Base-by-base conservation (phyloP, 2,113 vertebrate genomes). In the Orientallactaga bullata region DNA sequence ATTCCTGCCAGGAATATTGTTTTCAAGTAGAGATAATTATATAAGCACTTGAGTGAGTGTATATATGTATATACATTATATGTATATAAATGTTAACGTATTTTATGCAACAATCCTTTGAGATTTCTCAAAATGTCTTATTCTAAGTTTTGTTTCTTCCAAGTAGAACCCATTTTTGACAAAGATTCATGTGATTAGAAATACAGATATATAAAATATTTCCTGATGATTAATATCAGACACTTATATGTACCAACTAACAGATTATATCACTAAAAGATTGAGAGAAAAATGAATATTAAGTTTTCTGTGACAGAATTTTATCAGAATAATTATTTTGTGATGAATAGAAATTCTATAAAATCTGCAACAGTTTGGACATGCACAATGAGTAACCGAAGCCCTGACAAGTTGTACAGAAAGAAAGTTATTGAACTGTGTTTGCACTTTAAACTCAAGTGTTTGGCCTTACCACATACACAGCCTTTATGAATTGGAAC, bases 21-120 rank as follows among this genome's bases (percentile, higher is more conserved):
- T 88, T 96, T 93, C 24, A 82, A 37, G 60, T 82, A 37, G 85
- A 93, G 68, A 65, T 91, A 81, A 87, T 89, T 94, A 42, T 89
- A 4, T 80, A 73, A 95, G 30, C 26, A 81, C 35, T 71, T 78
- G 39, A 77, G 39, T 85, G 39, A 71, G 47, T 16, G 15, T 11
- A 3, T 76, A 68, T 17, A 51, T 89, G 20, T 37, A 47, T 37
- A 2, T 66, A 24, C 90, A 61, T 74, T 37, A 2, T 66, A 21
- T 90, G 58, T 74, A 72, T 58, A 81, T 87, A 15, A 7, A 11
- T 51, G 58, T 12, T 71, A 28, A 39, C 61, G 1, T 74, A 8
- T 68, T 89, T 82, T 71, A n/a, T 73, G 0, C 55, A 30, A 51
- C 47, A 83, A 20, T 28, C 37, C 69, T 91, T 79, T 35, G 72